Evolutionary conservation across 2,888 invertebrate species (phyloP).

Genomic region (Drosophila recens): DNA sequence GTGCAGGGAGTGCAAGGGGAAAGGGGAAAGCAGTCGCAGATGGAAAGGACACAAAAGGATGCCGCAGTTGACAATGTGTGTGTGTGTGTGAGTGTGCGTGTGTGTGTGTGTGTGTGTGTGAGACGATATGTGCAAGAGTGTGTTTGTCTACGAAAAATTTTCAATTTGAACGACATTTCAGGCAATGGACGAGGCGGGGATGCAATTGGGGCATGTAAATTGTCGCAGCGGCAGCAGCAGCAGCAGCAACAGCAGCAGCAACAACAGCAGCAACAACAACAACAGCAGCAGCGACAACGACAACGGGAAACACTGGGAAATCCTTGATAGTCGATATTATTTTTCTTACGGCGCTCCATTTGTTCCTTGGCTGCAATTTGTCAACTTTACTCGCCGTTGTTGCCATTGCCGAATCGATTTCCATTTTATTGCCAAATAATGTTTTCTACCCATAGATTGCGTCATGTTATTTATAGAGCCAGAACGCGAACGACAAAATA

Average conservation of each 20-base stretch:
- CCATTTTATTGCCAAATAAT: constrained; percentile 83
- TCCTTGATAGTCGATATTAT: constrained; percentile 80
- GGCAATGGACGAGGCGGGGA: constrained; percentile 61
- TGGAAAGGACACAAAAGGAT: constrained; percentile 69
- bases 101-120: constrained; percentile 38
- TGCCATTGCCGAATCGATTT: constrained; percentile 67
- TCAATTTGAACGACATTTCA: constrained; percentile 77
- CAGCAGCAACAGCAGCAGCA: constrained; percentile 13
- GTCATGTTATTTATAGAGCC: constrained; percentile 82
- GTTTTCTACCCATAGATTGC: constrained; percentile 80
- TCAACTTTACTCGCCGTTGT: constrained; percentile 72
- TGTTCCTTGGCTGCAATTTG: constrained; percentile 78
- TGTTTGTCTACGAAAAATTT: constrained; percentile 64
- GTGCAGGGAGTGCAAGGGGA: constrained; percentile 28
- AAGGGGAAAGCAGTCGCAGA: constrained; percentile 26
- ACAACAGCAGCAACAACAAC: constrained; percentile 33
- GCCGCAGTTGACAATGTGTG: constrained; percentile 38
- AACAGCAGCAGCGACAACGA: constrained; percentile 23
- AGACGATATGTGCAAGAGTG: constrained; percentile 24
- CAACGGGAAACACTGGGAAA: constrained; percentile 59
- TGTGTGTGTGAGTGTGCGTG: too few species aligned
- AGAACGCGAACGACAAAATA: constrained; percentile 31
- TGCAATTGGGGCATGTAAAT: constrained; percentile 78
- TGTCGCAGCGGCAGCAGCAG: constrained; percentile 62
- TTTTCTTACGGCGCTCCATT: constrained; percentile 80